Base-by-base conservation (phyloP, 2,113 vertebrate genomes). In the Eclectus roratus region DNA sequence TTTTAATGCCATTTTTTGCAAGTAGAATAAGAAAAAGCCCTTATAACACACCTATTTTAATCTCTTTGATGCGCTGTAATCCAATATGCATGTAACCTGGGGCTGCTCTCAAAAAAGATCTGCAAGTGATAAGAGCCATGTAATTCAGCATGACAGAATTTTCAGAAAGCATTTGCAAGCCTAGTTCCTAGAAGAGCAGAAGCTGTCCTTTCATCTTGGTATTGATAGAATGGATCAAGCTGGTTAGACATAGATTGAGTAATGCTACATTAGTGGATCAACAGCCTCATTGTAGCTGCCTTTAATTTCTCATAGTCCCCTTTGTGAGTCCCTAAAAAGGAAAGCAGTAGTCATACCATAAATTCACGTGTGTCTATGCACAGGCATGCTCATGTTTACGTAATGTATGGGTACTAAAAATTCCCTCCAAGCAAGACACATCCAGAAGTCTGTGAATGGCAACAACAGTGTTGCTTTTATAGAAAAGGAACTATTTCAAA, bases 21-120 rank as follows among this genome's bases (percentile, higher is more conserved):
- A 97, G 92, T 74, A 84, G 93, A 96, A 92, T 85, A 96, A 33
- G 28, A 96, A 95, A 97, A 97, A 94, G 94, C 69, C 88, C 94
- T 94, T 96, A 94, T 97, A 97, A 96, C 92, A 89, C 82, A 95
- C 92, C 97, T 95, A 96, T 95, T 96, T 97, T 97, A 97, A 98
- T 97, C 13, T 94, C 92, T 98, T 98, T 98, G 97, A 98, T 98
- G 98, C 83, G 47, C 13, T 28, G 68, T 98, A 98, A 98, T 98
- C 97, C 95, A 98, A 98, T 98, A 97, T 97, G 93, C 95, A 97
- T 77, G 90, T 94, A 97, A 98, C 97, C 96, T 92, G 73, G 37
- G 96, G 97, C 96, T 96, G 88, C 93, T 97, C 97, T 97, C 89
- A 81, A 88, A 88, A 95, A 55, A 84, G 91, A 96, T 96, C 56